Conservation (phyloP, 2,888 invertebrate genomes). For the Pherbina coryleti region DNA sequence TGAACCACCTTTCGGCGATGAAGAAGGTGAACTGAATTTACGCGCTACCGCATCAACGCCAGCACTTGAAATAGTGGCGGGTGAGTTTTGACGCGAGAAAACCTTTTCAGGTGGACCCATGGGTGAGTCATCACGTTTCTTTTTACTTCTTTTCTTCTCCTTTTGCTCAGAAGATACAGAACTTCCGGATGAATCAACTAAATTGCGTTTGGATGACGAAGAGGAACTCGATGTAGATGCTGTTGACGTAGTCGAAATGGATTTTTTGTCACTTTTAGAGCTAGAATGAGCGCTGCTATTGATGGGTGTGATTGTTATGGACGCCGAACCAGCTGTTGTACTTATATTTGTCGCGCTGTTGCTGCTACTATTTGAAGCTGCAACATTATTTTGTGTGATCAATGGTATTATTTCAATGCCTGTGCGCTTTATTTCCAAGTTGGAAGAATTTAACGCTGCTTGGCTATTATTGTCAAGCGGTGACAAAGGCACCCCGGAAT, state of each 20-base stretch:
- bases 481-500: neutral
- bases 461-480: neutral
- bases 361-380: slow-evolving; percentile 8
- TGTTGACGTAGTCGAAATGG: slow-evolving; percentile 26
- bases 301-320: slow-evolving; percentile 90
- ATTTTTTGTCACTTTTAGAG: slow-evolving; percentile 50
- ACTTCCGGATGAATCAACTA: slow-evolving; percentile 13
- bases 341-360: slow-evolving; percentile 56
- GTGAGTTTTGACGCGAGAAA: slow-evolving; percentile 76
- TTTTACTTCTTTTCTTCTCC: slow-evolving; percentile 84
- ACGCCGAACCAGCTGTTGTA: slow-evolving; percentile 73
- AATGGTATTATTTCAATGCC: slow-evolving; percentile 88
- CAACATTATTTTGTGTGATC: slow-evolving; percentile 67
- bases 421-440: slow-evolving; percentile 59
- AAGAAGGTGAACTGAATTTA: slow-evolving; percentile 76
- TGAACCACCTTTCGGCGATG: slow-evolving; percentile 64
- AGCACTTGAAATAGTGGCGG: slow-evolving; percentile 68
- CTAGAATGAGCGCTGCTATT: slow-evolving; percentile 45
- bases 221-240: slow-evolving; percentile 31
- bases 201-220: slow-evolving; percentile 28
- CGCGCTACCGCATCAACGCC: slow-evolving; percentile 74
- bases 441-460: slow-evolving; percentile 1
- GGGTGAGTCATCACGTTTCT: slow-evolving; percentile 76
- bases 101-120: slow-evolving; percentile 80
- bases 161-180: slow-evolving; percentile 55